Evolutionary conservation across 2,113 vertebrate species (phyloP).

Genomic region (Sinocyclocheilus anshuiensis): DNA sequence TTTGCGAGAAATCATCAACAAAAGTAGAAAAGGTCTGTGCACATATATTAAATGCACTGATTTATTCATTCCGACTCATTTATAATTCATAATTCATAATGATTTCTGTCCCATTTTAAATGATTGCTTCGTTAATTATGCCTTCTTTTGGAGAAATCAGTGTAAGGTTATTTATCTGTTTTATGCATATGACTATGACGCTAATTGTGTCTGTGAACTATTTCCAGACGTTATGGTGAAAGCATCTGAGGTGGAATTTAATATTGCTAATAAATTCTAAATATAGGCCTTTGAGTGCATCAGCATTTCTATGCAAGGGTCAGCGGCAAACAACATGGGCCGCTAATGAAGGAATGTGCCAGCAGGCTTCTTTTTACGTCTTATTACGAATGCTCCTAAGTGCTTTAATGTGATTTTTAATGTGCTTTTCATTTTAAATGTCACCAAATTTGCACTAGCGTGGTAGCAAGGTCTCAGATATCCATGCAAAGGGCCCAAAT

Average conservation of each 20-base stretch:
- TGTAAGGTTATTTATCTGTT: conserved; percentile 24
- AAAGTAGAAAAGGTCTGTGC: neutral
- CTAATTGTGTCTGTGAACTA: conserved; percentile 44
- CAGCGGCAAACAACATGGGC: conserved; percentile 54
- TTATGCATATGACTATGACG: conserved; percentile 5
- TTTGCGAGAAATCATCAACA: conserved; percentile 15
- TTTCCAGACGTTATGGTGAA: conserved; percentile 61
- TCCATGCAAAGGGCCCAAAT: too few species aligned
- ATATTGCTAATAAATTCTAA: conserved; percentile 76
- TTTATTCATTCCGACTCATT: conserved; percentile 20
- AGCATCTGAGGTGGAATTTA: conserved; percentile 69
- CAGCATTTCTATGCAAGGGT: conserved; percentile 52
- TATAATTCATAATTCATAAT: conserved; percentile 27
- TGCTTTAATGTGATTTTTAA: conserved; percentile 9
- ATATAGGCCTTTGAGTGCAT: conserved; percentile 67
- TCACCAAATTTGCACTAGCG: neutral
- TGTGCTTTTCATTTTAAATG: conserved; percentile 7
- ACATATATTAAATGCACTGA: neutral
- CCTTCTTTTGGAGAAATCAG: neutral
- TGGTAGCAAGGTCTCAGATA: neutral
- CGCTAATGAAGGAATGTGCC: neutral
- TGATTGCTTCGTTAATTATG: neutral
- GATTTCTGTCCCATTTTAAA: neutral
- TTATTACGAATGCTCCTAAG: neutral
- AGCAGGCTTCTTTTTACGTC: neutral